Conservation (phyloP, 1,140 invertebrate genomes). For the Drosophila asahinai region DNA sequence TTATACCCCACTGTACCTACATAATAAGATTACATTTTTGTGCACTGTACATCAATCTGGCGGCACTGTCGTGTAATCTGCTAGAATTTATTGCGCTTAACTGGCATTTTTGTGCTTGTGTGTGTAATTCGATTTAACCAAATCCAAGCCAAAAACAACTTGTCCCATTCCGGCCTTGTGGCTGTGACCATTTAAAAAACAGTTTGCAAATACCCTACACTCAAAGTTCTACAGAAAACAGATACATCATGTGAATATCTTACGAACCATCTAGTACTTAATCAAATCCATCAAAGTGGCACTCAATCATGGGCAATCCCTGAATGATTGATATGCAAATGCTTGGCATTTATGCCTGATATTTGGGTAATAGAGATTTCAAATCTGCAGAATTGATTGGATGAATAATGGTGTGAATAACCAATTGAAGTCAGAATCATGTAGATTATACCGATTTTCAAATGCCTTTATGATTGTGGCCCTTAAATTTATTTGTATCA, state of each 20-base stretch:
- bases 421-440: background rate
- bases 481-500: no score
- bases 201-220: constrained; percentile 16
- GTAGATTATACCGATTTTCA: background rate
- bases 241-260: constrained; percentile 12
- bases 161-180: constrained; percentile 12
- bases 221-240: background rate
- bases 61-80: constrained; percentile 66
- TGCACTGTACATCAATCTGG: constrained; percentile 19
- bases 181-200: constrained; percentile 50
- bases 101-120: constrained; percentile 32
- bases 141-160: constrained; percentile 33
- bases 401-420: background rate
- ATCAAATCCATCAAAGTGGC: constrained; percentile 11
- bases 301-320: constrained; percentile 14
- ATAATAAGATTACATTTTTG: constrained; percentile 4
- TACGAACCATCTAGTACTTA: constrained; percentile 7
- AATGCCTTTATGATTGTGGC: no score
- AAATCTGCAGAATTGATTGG: background rate
- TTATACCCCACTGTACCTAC: background rate
- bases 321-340: constrained; percentile 28
- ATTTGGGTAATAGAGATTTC: background rate
- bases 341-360: background rate
- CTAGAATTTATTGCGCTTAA: constrained; percentile 72
- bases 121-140: constrained; percentile 70